Conservation (phyloP, 2,888 invertebrate species). For the Lepidocyrtinus sp. region DNA sequence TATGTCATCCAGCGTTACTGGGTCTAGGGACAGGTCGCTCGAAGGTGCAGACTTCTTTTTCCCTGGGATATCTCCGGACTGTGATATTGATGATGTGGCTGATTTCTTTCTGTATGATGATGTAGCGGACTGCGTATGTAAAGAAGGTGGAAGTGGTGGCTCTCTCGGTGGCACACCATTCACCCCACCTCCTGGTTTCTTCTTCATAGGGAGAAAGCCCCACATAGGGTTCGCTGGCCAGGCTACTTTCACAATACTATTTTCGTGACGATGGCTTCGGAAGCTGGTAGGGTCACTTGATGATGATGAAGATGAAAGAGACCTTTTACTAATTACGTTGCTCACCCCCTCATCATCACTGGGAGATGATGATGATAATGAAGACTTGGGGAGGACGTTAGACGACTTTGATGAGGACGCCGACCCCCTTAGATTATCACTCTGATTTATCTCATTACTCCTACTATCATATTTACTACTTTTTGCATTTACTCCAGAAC, state of each 20-base stretch:
- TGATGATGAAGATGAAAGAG: slow-evolving; percentile 51
- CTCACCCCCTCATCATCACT: background rate
- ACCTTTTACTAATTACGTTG: slow-evolving; percentile 52
- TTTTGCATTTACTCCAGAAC: slow-evolving; percentile 23
- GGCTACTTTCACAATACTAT: slow-evolving; percentile 59
- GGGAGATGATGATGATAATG: slow-evolving; percentile 36
- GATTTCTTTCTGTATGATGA: slow-evolving; percentile 49
- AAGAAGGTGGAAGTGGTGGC: slow-evolving; percentile 31
- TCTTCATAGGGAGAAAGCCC: slow-evolving; percentile 62
- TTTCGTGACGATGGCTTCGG: slow-evolving; percentile 59
- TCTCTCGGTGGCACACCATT: slow-evolving; percentile 17
- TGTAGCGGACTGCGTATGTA: slow-evolving; percentile 26
- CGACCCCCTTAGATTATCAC: slow-evolving; percentile 4
- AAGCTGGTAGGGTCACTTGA: slow-evolving; percentile 44
- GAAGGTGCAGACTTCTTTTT: slow-evolving; percentile 49
- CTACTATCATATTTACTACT: slow-evolving; percentile 21
- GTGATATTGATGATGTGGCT: slow-evolving; percentile 42
- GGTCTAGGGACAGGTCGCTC: slow-evolving; percentile 60
- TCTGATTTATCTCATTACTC: slow-evolving; percentile 29
- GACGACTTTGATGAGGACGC: too few relatives aligned
- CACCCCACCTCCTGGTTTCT: slow-evolving; percentile 38
- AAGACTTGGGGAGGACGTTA: slow-evolving; percentile 24
- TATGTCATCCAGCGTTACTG: slow-evolving; percentile 51
- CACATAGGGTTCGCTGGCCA: slow-evolving; percentile 61
- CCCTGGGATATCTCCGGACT: background rate